phyloP scores from a whole-genome alignment of 1,140 invertebrate genomes.

The Drosophila cardini region DNA sequence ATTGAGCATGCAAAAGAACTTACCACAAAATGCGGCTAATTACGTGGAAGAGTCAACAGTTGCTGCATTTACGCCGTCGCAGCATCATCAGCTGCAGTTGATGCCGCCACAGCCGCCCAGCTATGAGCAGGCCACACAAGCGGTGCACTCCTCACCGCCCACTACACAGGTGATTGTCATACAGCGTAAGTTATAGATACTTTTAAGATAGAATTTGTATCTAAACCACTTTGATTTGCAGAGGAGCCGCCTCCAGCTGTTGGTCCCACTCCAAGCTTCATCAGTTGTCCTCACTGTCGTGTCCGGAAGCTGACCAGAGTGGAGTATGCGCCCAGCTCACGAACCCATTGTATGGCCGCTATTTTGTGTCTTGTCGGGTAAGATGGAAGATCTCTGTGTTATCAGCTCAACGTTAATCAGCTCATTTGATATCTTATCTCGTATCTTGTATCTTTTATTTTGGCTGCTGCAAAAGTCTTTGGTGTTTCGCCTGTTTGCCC shows the following conservation, averaged over 20 bases:
- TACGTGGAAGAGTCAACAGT: constrained; percentile 6
- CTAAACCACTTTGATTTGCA: constrained; percentile 4
- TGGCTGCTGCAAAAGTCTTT: constrained; percentile 68
- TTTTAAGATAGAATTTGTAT: too few relatives aligned
- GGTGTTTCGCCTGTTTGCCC: constrained; percentile 87
- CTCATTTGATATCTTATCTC: constrained; percentile 25
- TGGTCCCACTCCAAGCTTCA: constrained; percentile 84
- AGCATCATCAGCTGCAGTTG: not conserved
- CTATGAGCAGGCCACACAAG: constrained; percentile 75
- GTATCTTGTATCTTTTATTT: constrained; percentile 1
- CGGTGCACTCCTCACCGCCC: constrained; percentile 24
- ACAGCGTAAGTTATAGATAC: constrained; percentile 60
- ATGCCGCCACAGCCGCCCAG: constrained; percentile 57
- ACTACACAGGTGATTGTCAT: constrained; percentile 71
- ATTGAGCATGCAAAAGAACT: constrained; percentile 21
- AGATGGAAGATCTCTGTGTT: constrained; percentile 32
- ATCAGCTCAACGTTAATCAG: constrained; percentile 31
- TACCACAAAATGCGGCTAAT: not conserved
- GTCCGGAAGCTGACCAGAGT: constrained; percentile 85
- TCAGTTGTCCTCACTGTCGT: constrained; percentile 87
- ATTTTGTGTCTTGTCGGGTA: constrained; percentile 87
- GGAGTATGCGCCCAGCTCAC: constrained; percentile 85
- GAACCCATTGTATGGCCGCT: constrained; percentile 87
- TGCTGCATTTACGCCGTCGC: not conserved
- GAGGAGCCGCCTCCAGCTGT: constrained; percentile 68